Percentiles rank a stretch among this genome's conserved stretches.
These are phyloP conservation scores for Rhaphigaster nebulosa DNA, from an alignment of 2,888 invertebrate genomes.

Conservation along the genomic window DNA sequence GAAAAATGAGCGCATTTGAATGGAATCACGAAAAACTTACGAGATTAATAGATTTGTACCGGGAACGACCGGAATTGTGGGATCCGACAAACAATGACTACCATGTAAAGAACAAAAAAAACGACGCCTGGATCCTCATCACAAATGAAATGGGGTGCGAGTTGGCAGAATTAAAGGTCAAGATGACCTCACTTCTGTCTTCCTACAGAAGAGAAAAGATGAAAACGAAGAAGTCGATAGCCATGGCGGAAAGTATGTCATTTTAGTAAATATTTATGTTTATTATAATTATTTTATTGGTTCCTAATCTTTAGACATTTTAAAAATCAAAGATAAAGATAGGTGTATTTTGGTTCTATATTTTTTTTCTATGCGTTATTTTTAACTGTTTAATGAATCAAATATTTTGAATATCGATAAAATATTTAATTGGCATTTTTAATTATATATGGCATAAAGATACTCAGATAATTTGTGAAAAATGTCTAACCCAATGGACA, in stretches of 20 bases:
- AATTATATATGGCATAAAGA: no score
- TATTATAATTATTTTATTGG: no score
- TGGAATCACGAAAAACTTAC: not conserved
- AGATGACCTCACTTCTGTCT: not conserved
- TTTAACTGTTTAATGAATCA: no score
- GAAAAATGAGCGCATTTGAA: not conserved
- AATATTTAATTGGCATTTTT: no score
- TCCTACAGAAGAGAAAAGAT: not conserved
- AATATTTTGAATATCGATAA: no score
- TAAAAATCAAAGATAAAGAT: no score
- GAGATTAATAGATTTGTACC: not conserved
- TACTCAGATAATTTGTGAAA: no score
- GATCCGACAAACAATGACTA: not conserved
- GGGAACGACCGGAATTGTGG: not conserved
- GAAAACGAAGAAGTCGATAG: not conserved
- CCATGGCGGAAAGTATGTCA: not conserved
- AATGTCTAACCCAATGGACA: no score
- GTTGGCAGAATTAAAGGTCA: not conserved
- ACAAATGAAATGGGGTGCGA: not conserved
- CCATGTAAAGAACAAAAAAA: not conserved
- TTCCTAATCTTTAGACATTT: no score
- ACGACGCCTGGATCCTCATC: not conserved
- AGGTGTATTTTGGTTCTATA: no score
- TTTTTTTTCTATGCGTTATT: no score
- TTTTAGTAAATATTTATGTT: not conserved